These are phyloP conservation scores for Apeltes quadracus DNA, from an alignment of 2,113 vertebrate species.

Conservation along the genomic window DNA sequence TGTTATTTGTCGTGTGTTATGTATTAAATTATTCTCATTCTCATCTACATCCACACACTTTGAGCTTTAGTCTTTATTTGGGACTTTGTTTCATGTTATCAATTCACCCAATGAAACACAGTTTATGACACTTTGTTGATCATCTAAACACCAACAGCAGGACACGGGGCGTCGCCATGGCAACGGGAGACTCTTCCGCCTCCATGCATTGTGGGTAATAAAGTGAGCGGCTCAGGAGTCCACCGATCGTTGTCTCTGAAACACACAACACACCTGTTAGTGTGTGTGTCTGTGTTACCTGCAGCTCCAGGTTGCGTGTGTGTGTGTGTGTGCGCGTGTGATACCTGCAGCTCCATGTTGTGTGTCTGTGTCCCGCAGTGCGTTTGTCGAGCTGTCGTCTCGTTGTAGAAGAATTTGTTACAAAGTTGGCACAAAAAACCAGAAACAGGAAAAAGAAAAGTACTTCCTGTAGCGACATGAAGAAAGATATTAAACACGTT, in stretches of 20 bases:
- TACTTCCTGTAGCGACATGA: slow-evolving; percentile 79
- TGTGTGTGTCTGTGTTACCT: background rate
- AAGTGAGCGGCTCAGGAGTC: background rate
- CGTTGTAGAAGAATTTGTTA: slow-evolving; percentile 91
- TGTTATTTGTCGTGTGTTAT: too few relatives aligned
- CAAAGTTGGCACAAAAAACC: slow-evolving; percentile 92
- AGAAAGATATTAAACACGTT: background rate
- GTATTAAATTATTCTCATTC: too few relatives aligned
- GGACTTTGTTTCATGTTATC: too few relatives aligned
- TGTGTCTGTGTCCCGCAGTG: slow-evolving; percentile 92
- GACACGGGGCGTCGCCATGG: background rate
- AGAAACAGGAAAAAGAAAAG: slow-evolving; percentile 89
- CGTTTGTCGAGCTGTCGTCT: slow-evolving; percentile 83
- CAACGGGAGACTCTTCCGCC: background rate
- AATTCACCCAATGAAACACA: too few relatives aligned
- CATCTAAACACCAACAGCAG: background rate
- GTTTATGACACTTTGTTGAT: too few relatives aligned
- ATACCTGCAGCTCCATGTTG: slow-evolving; percentile 30
- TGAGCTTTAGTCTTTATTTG: too few relatives aligned
- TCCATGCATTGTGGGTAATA: slow-evolving; percentile 35
- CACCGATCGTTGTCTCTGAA: slow-evolving; percentile 19
- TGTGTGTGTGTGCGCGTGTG: slow-evolving; percentile 15
- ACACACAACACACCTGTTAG: background rate
- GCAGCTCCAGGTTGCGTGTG: background rate
- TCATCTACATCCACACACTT: too few relatives aligned